Conservation (phyloP, 2,113 vertebrate species). For the Nannospalax galili region DNA sequence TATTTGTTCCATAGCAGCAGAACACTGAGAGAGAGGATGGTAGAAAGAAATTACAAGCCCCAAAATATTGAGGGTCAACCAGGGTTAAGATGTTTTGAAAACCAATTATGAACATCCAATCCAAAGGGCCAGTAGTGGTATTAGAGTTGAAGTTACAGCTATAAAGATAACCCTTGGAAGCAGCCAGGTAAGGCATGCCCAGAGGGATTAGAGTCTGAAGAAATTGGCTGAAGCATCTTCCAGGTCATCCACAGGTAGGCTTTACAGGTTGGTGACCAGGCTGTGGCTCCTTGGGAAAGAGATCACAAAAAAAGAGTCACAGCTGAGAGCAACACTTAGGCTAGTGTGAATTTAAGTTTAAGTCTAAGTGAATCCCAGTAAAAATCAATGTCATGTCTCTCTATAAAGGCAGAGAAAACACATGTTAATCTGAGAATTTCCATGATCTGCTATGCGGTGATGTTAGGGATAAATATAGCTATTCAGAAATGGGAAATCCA, state of each 20-base stretch:
- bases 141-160: not conserved
- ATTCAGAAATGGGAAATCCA: not conserved
- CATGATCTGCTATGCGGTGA: not conserved
- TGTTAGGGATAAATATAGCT: not conserved
- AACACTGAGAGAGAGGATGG: not conserved
- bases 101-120: not conserved
- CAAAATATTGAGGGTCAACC: not conserved
- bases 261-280: not conserved
- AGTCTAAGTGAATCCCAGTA: not conserved
- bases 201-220: not conserved
- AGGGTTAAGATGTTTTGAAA: not conserved
- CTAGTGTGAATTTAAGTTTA: not conserved
- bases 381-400: not conserved
- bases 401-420: not conserved
- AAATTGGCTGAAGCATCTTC: not conserved
- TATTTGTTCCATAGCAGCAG: not conserved
- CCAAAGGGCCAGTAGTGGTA: not conserved
- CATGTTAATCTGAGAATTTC: not conserved
- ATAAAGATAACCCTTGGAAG: not conserved
- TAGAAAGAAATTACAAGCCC: slow-evolving; percentile 1
- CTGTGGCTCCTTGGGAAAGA: not conserved
- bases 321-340: not conserved
- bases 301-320: not conserved
- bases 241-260: not conserved
- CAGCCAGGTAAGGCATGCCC: not conserved